A percentile compares a stretch with the other conserved stretches of the same genome.
Conservation (phyloP, 2,888 invertebrate genomes). For the Drosophila robusta region DNA sequence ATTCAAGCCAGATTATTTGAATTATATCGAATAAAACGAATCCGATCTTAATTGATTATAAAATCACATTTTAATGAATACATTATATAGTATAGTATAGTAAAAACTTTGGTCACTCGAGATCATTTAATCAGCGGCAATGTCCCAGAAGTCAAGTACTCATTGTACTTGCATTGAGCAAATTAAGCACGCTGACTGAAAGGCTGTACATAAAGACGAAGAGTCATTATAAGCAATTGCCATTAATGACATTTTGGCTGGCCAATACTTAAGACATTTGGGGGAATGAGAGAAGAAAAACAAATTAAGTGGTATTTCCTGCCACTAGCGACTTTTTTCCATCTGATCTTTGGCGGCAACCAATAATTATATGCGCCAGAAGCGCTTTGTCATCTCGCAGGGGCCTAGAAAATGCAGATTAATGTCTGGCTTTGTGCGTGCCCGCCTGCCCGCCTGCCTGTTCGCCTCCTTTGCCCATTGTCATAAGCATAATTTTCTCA, state of each 20-base stretch:
- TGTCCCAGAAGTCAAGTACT: conserved; percentile 21
- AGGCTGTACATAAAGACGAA: conserved; percentile 44
- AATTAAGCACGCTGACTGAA: conserved; percentile 66
- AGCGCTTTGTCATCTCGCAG: conserved; percentile 76
- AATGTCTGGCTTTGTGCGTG: conserved; percentile 14
- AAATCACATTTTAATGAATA: conserved; percentile 45
- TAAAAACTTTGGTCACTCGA: conserved; percentile 13
- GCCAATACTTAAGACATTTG: conserved; percentile 69
- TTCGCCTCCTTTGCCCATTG: conserved; percentile 51
- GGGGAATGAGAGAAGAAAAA: conserved; percentile 47
- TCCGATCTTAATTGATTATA: conserved; percentile 71
- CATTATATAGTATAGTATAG: too few relatives aligned
- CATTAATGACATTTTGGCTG: conserved; percentile 79
- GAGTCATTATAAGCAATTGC: conserved; percentile 79
- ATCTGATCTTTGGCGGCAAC: conserved; percentile 73
- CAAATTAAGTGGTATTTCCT: conserved; percentile 81
- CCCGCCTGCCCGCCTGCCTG: conserved; percentile 7
- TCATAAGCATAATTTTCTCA: conserved; percentile 80
- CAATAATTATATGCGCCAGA: conserved; percentile 79
- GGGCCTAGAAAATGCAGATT: conserved; percentile 67
- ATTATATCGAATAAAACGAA: conserved; percentile 57
- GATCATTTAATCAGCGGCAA: conserved; percentile 38
- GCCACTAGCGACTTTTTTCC: conserved; percentile 69
- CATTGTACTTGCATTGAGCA: conserved; percentile 46
- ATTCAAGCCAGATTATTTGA: conserved; percentile 29